These are phyloP conservation scores for Acrossocheilus fasciatus DNA, from an alignment of 2,797 vertebrate genomes.

Conservation along the genomic window DNA sequence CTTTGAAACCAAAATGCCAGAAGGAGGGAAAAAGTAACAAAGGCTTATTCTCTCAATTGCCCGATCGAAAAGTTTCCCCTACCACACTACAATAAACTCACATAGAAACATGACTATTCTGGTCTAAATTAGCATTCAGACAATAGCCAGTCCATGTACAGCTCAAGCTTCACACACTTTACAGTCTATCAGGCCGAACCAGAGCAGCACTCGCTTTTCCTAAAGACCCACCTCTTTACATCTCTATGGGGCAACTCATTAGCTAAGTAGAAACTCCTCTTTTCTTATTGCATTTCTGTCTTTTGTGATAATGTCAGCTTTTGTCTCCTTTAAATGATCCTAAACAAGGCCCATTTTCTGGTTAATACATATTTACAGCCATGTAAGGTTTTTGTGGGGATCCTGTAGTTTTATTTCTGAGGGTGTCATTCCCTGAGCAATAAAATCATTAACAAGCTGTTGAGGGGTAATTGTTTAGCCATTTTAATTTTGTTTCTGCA, in stretches of 20 bases:
- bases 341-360: conserved; percentile 89
- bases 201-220: conserved; percentile 71
- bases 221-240: conserved; percentile 84
- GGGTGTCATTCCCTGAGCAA: conserved; percentile 83
- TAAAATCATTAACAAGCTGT: conserved; percentile 93
- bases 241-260: conserved; percentile 88
- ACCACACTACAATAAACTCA: conserved; percentile 70
- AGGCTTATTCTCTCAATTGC: conserved; percentile 74
- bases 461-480: conserved; percentile 79
- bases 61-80: conserved; percentile 76
- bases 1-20: conserved; percentile 75
- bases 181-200: conserved; percentile 72
- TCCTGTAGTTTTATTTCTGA: conserved; percentile 90
- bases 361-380: conserved; percentile 96
- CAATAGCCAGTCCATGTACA: conserved; percentile 74
- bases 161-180: conserved; percentile 76
- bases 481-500: conserved; percentile 76
- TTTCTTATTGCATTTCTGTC: conserved; percentile 83
- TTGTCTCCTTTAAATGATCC: conserved; percentile 89
- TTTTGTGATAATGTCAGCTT: conserved; percentile 81
- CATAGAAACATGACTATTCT: conserved; percentile 71
- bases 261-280: conserved; percentile 90
- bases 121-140: conserved; percentile 76
- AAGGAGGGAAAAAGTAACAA: conserved; percentile 76
- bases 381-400: conserved; percentile 86